These are phyloP conservation scores for Synanthedon myopaeformis DNA, from an alignment of 2,888 invertebrate species.

Conservation along the genomic window DNA sequence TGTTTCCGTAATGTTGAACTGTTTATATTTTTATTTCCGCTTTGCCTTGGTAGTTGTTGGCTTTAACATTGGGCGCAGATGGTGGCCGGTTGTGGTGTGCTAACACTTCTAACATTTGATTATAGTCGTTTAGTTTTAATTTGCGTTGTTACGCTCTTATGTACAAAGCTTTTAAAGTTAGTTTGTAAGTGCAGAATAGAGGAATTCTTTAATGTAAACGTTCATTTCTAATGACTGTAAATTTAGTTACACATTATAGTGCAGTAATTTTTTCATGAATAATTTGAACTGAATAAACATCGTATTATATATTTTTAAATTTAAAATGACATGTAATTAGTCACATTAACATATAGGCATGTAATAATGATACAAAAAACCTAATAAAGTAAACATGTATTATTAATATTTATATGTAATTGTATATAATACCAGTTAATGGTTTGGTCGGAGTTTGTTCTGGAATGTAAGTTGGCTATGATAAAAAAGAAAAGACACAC, in stretches of 20 bases:
- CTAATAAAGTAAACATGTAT: no score
- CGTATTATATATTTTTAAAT: no score
- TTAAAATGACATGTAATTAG: no score
- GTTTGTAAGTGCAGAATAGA: constrained; percentile 22
- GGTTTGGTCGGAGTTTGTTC: no score
- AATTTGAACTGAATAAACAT: no score
- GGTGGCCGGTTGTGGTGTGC: constrained; percentile 63
- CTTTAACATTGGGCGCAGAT: constrained; percentile 59
- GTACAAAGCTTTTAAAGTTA: constrained; percentile 36
- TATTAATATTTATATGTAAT: no score
- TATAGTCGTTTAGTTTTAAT: constrained; percentile 37
- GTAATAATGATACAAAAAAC: no score
- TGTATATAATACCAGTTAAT: no score
- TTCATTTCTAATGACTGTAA: constrained; percentile 2
- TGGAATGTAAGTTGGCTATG: no score
- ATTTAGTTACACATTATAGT: background rate
- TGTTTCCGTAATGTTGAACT: constrained; percentile 65
- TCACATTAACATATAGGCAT: no score
- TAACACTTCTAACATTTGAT: constrained; percentile 60
- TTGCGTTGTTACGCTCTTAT: constrained; percentile 51
- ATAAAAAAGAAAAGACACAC: no score
- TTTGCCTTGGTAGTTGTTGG: constrained; percentile 67
- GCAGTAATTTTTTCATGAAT: no score
- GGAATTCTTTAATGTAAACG: constrained; percentile 14
- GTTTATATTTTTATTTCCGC: constrained; percentile 49